Evolutionary conservation across 2,888 invertebrate species (phyloP), one percentile per base, ranked within the genome.

Genomic region (Ctenicera cuprea): DNA sequence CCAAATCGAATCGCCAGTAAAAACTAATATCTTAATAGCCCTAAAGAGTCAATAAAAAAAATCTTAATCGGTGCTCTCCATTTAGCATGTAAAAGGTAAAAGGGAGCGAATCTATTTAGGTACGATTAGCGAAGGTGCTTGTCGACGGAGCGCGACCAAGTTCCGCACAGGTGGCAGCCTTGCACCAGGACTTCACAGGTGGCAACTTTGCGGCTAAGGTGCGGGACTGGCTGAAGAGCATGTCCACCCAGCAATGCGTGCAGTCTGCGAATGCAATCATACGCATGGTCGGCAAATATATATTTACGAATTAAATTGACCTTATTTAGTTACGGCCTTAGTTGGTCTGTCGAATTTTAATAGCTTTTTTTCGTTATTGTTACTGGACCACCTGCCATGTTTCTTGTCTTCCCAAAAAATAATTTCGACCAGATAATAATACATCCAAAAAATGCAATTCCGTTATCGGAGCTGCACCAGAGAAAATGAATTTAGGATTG

Each of bases 251-350:
- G 71, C 41, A 71, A 76, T 73, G 59, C 76, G 74, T 74, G 67
- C 67, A 67, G 74, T 75, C 76, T 59, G 59, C 59, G 71, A 74
- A 77, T 71, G 71, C 76, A 81, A 82, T 82, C 77, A 82, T 79
- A 81, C 79, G 81, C 82, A 80, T 80, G 80, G 77, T 68, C 80
- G 79, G 77, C 80, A 79, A 80, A 80, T 79, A 80, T 77, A 79
- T 79, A 80, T 80, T 80, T 81, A 80, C 76, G 77, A 80, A 81
- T 76, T 75, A 77, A 79, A 78, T 79, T 79, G 74, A 73, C 74
- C 77, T 77, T 72, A 73, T 77, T 78, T 78, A 76, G 78, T 73
- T 72, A 74, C 77, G 77, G 73, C 71, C 66, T 72, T 76, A 71
- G 70, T 71, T 59, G 59, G 72, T 75, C 74, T 75, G 78, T 76